Evolutionary conservation across 2,888 invertebrate genomes (phyloP), one percentile per base, ranked within the genome.

Genomic region (Diarsia rubi): DNA sequence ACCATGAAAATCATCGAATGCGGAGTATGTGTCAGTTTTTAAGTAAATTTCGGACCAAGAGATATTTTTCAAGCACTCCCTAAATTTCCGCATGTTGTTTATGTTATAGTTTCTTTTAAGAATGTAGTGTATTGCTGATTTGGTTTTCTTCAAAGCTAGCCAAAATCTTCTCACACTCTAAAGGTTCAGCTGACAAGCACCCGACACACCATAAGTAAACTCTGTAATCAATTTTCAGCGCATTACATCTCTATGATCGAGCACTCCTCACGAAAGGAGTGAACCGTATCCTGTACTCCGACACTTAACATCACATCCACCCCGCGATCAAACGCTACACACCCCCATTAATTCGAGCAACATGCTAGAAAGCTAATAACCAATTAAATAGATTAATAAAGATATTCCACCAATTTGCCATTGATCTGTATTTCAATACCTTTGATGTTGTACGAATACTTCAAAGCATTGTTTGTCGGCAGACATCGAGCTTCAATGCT

Each of bases 361-460:
- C 89, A 90, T 89, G 91, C 91, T 90, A 91, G 85, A 88, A 92
- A 90, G 94, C 91, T 95, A 96, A 95, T 95, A 95, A 95, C 93
- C 96, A 96, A 96, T 96, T 95, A 96, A 93, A 94, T 92, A 93
- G 95, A 95, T 95, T 96, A 95, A 94, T 94, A 94, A 94, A 94
- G 91, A 94, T 94, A 95, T 93, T 90, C 92, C 92, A 93, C 91
- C 93, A 93, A 95, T 95, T 93, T 93, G 91, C 92, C 90, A 93
- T 93, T 94, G 90, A 94, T 89, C 75, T 87, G 81, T 88, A 84
- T 88, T 86, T 86, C 91, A 92, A 93, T 92, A 89, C 91, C 91
- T 95, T 96, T 95, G 95, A 95, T 93, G 93, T 93, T 86, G 86
- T 72, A 90, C 92, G 92, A 90, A 91, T 92, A 90, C 88, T 89